Evolutionary conservation across 2,888 invertebrate species (phyloP), one percentile per base, ranked within the genome.

Genomic region (Epistrophella euchroma): DNA sequence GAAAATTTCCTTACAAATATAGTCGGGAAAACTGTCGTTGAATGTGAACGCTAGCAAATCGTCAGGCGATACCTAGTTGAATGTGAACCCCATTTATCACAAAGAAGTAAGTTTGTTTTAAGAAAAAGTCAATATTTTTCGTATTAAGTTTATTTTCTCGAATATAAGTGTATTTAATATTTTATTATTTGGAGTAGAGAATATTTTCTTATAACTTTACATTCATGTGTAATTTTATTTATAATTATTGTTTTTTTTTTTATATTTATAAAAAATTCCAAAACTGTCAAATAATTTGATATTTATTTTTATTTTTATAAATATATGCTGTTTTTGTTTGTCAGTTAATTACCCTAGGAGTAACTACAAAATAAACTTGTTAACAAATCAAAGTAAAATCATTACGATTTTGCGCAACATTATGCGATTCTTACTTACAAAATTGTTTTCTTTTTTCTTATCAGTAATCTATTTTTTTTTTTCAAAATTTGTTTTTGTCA

Each of bases 141-240:
- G n/a, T 32, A 72, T 52, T 68, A 19, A 64, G 28, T 87, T 83
- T 82, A 82, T 87, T 82, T 83, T 75, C 72, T 87, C 81, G 83
- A 78, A 85, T 85, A 85, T 77, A 85, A 70, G 73, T 85, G 52
- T 85, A 80, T 73, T 81, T 80, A 85, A 77, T 52, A 77, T 73
- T 85, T 81, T 85, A 81, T 73, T 80, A 76, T 76, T 85, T 77
- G 76, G 50, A 81, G 73, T 85, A 85, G 73, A 81, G 80, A 81
- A 85, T 85, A 85, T 72, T 73, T 85, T 66, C 19, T 50, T 83
- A 47, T 70, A 35, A 64, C 68, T 70, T 74, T 58, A 83, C 74
- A 73, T 73, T 40, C 15, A 80, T 72, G 62, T 43, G 43, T 43
- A 40, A 60, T 60, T 60, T 60, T 17, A 22, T 60, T 37, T 35